Percentiles rank a stretch among this genome's conserved stretches.
Evolutionary conservation across 2,113 vertebrate species (phyloP).

Genomic region (Alexandromys fortis): DNA sequence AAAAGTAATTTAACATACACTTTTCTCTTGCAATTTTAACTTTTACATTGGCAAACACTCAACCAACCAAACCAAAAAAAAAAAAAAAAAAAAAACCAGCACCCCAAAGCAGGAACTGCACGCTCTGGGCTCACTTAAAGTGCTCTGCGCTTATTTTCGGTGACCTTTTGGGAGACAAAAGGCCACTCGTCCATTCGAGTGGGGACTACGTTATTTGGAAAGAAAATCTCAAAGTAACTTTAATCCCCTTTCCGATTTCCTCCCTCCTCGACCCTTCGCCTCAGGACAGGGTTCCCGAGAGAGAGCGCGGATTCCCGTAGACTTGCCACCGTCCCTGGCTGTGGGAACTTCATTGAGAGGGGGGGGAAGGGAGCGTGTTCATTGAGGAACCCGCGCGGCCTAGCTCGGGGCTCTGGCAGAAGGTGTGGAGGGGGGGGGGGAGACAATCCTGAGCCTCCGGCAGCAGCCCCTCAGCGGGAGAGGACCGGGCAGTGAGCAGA

Average conservation of each 20-base stretch:
- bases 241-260: neutral
- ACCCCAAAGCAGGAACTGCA: slow-evolving; percentile 2
- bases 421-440: neutral
- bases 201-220: neutral
- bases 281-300: neutral
- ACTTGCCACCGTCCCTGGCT: slow-evolving; percentile 73
- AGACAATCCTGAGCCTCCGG: neutral
- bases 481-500: neutral
- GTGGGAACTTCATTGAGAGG: slow-evolving; percentile 76
- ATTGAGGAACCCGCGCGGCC: slow-evolving; percentile 67
- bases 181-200: neutral
- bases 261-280: neutral
- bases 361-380: slow-evolving; percentile 65
- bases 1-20: neutral
- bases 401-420: neutral
- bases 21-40: neutral
- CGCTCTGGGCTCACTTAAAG: neutral
- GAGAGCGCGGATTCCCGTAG: slow-evolving; percentile 11
- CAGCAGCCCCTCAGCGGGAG: neutral
- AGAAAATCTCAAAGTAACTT: slow-evolving; percentile 11
- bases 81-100: neutral
- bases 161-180: slow-evolving; percentile 60
- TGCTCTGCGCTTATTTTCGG: neutral
- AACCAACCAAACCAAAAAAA: neutral
- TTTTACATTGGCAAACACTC: neutral